Evolutionary conservation across 1,140 invertebrate genomes (phyloP).

Genomic region (Sesamia nonagrioides): DNA sequence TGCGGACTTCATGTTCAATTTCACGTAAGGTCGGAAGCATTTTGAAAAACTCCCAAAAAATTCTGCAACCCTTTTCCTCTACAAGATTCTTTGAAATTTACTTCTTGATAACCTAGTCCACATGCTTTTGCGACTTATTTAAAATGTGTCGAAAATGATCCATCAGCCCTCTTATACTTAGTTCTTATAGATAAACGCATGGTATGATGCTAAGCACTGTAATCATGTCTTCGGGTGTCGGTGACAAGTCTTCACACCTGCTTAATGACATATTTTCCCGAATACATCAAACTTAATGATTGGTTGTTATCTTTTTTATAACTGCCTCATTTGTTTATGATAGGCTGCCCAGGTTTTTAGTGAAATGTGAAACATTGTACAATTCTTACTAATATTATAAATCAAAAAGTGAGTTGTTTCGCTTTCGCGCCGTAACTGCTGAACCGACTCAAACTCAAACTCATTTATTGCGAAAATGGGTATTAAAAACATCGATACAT

Average conservation of each 20-base stretch:
- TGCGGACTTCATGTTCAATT: too few relatives aligned
- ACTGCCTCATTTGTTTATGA: background rate
- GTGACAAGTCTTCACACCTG: background rate
- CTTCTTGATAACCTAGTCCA: background rate
- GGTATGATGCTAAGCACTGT: background rate
- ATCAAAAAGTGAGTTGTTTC: too few relatives aligned
- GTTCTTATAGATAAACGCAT: background rate
- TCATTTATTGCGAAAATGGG: too few relatives aligned
- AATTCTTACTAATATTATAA: too few relatives aligned
- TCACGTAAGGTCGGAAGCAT: background rate
- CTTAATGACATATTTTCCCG: background rate
- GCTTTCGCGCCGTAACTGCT: too few relatives aligned
- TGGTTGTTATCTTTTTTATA: slow-evolving; percentile 14
- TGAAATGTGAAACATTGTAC: background rate
- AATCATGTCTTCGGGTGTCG: background rate
- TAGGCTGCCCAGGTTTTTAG: background rate
- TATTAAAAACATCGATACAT: too few relatives aligned
- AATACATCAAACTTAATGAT: background rate
- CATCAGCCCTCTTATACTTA: background rate
- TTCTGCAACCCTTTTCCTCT: background rate
- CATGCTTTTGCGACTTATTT: too few relatives aligned
- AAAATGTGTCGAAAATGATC: too few relatives aligned
- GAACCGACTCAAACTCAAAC: too few relatives aligned
- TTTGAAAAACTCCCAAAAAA: background rate
- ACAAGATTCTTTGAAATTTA: too few relatives aligned